phyloP scores from a whole-genome alignment of 2,113 vertebrate genomes.

The Abramis brama region DNA sequence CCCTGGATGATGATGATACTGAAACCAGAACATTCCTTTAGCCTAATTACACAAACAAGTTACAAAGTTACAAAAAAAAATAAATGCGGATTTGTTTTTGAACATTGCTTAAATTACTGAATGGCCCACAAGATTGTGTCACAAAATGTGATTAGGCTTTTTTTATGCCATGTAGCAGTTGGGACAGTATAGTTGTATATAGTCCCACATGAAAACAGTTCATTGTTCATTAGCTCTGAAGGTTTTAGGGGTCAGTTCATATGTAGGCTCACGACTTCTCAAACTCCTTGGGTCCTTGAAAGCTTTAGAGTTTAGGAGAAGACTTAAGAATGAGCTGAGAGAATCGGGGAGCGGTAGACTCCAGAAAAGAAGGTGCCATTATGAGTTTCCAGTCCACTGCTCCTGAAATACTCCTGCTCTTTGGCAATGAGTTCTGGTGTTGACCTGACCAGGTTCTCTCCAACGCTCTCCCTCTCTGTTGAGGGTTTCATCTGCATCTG shows the following conservation, averaged over 20 bases:
- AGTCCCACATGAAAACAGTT: not conserved
- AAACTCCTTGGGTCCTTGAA: conserved; percentile 27
- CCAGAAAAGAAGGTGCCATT: conserved; percentile 61
- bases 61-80: not conserved
- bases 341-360: conserved; percentile 68
- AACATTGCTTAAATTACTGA: conserved; percentile 15
- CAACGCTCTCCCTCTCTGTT: conserved; percentile 46
- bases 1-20: not conserved
- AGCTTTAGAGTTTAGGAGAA: not conserved
- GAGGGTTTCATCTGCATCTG: conserved; percentile 73
- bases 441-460: conserved; percentile 68
- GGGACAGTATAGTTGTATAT: not conserved
- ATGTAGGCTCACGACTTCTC: conserved; percentile 22
- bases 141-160: not conserved
- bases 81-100: not conserved
- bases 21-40: conserved; percentile 16
- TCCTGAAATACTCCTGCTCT: conserved; percentile 73
- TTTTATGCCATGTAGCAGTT: conserved; percentile 9
- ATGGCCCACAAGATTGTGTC: not conserved
- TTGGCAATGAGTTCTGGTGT: conserved; percentile 64
- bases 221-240: conserved; percentile 23
- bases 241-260: conserved; percentile 9
- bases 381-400: conserved; percentile 52
- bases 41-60: not conserved
- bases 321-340: conserved; percentile 54